These are phyloP conservation scores for Drosophila erecta DNA, from an alignment of 1,140 invertebrate genomes.

Conservation along the genomic window DNA sequence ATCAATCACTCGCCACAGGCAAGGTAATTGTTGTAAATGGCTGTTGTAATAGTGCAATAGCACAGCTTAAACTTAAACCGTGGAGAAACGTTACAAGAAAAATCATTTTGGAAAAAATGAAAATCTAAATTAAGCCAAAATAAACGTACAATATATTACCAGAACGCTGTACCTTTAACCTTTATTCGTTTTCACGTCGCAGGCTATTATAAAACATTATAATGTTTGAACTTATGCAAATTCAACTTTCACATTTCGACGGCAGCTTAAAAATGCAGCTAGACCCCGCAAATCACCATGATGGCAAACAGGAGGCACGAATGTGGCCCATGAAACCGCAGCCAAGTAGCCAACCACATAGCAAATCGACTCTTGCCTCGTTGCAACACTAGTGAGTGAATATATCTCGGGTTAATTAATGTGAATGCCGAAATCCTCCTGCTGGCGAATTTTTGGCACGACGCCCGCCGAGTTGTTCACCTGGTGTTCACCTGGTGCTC, in stretches of 20 bases:
- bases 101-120: no score
- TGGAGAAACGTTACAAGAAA: no score
- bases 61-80: no score
- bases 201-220: constrained; percentile 3
- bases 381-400: constrained; percentile 19
- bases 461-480: constrained; percentile 60
- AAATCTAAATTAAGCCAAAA: no score
- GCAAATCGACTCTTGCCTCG: constrained; percentile 36
- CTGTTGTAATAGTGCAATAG: no score
- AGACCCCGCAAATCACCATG: constrained; percentile 43
- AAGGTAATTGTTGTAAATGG: neutral
- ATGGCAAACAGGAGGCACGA: constrained; percentile 44
- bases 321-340: constrained; percentile 11
- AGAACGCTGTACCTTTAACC: constrained; percentile 15
- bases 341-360: constrained; percentile 14
- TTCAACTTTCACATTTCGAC: constrained; percentile 58
- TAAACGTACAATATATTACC: neutral
- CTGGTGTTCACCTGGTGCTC: constrained; percentile 39
- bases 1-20: neutral
- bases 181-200: neutral
- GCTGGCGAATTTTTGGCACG: constrained; percentile 58
- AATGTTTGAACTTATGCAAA: constrained; percentile 19
- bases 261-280: constrained; percentile 6
- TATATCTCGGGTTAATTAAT: constrained; percentile 60
- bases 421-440: constrained; percentile 32